Percentiles rank a stretch among this genome's conserved stretches.
phyloP scores from a whole-genome alignment of 2,797 vertebrate genomes.

The Vespertilio murinus region DNA sequence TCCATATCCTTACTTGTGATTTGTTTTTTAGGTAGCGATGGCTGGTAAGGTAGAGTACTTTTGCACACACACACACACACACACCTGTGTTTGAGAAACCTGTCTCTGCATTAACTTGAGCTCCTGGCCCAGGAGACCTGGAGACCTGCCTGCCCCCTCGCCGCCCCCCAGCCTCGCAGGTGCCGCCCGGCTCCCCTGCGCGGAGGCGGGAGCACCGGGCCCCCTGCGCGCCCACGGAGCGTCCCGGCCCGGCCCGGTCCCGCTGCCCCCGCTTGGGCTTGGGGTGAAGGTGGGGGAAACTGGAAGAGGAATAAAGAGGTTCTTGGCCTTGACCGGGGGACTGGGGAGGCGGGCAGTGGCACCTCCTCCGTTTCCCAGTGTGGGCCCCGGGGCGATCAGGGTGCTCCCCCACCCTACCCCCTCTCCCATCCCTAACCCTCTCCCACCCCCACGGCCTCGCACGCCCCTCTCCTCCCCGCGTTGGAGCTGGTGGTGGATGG shows the following conservation, averaged over 20 bases:
- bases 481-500: background rate
- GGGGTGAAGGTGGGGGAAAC: background rate
- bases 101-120: background rate
- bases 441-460: background rate
- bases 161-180: background rate
- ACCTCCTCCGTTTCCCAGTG: too few species aligned
- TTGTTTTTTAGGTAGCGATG: background rate
- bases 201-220: too few species aligned
- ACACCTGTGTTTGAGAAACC: background rate
- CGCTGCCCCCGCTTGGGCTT: background rate
- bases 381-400: accelerated
- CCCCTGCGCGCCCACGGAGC: background rate
- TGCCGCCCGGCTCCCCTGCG: too few species aligned
- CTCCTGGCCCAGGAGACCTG: background rate
- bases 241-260: background rate
- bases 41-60: background rate
- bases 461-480: background rate
- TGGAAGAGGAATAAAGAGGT: background rate
- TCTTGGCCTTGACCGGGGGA: background rate
- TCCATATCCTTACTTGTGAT: background rate
- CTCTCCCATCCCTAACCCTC: accelerated
- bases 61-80: background rate
- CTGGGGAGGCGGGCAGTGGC: background rate
- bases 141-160: background rate
- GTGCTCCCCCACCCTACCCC: background rate